These are phyloP conservation scores for Tenthredo amoena DNA, from an alignment of 2,888 invertebrate species.

Conservation along the genomic window DNA sequence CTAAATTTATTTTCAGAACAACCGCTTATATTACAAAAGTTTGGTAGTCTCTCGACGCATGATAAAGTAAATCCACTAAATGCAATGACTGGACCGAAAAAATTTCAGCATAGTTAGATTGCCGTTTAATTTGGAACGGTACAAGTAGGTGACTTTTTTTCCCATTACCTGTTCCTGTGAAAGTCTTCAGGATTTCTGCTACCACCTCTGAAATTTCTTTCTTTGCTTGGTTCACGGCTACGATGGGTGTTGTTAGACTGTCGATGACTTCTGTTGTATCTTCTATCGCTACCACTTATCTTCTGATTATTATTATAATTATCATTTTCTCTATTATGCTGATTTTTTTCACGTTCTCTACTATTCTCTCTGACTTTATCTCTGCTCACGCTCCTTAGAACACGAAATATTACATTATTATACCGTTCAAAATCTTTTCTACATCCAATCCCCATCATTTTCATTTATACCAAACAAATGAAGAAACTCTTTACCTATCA, in stretches of 20 bases:
- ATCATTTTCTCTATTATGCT: slow-evolving; percentile 74
- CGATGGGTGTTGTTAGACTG: slow-evolving; percentile 69
- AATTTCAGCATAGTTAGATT: background rate
- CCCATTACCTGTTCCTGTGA: slow-evolving; percentile 67
- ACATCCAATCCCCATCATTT: slow-evolving; percentile 7
- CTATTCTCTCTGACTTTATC: slow-evolving; percentile 72
- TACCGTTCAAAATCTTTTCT: background rate
- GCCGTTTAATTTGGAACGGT: background rate
- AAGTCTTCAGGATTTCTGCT: slow-evolving; percentile 72
- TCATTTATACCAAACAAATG: background rate
- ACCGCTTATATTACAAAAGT: no score
- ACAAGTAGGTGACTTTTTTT: background rate
- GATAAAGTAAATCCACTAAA: no score
- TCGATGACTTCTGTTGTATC: slow-evolving; percentile 66
- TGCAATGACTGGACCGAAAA: no score
- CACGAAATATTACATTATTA: background rate
- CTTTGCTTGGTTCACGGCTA: slow-evolving; percentile 79
- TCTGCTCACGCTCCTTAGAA: slow-evolving; percentile 69
- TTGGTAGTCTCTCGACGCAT: no score
- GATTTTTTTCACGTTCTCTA: slow-evolving; percentile 74
- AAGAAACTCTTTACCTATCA: slow-evolving; percentile 64
- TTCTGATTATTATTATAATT: slow-evolving; percentile 71
- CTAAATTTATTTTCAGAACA: no score
- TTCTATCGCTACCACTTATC: slow-evolving; percentile 64
- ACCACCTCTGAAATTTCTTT: slow-evolving; percentile 73